Percentiles rank a stretch among this genome's conserved stretches.
phyloP scores from a whole-genome alignment of 2,797 vertebrate genomes.

The Esox masquinongy region DNA sequence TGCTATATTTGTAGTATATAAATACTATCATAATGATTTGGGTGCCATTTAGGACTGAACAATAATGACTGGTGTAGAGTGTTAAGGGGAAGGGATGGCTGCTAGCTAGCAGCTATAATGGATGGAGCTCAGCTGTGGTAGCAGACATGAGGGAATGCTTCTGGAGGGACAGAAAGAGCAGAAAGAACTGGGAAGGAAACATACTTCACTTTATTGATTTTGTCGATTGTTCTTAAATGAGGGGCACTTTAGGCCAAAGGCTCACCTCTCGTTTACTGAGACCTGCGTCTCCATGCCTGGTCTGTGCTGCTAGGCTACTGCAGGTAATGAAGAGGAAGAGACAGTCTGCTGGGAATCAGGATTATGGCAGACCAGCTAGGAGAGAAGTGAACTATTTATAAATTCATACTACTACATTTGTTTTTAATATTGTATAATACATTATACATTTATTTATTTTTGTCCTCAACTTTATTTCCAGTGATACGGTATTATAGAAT shows the following conservation, averaged over 20 bases:
- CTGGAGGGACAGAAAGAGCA: constrained; percentile 63
- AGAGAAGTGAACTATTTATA: too few relatives aligned
- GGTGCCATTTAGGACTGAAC: background rate
- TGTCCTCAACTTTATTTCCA: background rate
- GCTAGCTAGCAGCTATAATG: constrained; percentile 49
- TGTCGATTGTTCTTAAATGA: constrained; percentile 82
- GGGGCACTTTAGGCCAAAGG: constrained; percentile 76
- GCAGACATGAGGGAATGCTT: constrained; percentile 66
- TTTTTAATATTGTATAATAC: background rate
- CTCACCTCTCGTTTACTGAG: constrained; percentile 49
- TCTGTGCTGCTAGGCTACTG: constrained; percentile 48
- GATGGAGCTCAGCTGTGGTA: constrained; percentile 71
- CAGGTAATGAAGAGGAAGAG: constrained; percentile 17
- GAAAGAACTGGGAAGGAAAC: constrained; percentile 72
- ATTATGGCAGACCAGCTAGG: too few relatives aligned
- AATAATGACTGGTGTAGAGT: background rate
- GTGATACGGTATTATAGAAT: background rate
- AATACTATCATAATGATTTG: background rate
- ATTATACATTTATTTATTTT: background rate
- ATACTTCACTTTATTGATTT: constrained; percentile 84
- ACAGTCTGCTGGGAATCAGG: too few relatives aligned
- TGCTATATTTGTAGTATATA: background rate
- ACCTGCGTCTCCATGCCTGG: constrained; percentile 61
- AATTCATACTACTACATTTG: too few relatives aligned
- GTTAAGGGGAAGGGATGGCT: constrained; percentile 57